Evolutionary conservation across 1,140 invertebrate species (phyloP).

Genomic region (Proctacanthus coquilletti): DNA sequence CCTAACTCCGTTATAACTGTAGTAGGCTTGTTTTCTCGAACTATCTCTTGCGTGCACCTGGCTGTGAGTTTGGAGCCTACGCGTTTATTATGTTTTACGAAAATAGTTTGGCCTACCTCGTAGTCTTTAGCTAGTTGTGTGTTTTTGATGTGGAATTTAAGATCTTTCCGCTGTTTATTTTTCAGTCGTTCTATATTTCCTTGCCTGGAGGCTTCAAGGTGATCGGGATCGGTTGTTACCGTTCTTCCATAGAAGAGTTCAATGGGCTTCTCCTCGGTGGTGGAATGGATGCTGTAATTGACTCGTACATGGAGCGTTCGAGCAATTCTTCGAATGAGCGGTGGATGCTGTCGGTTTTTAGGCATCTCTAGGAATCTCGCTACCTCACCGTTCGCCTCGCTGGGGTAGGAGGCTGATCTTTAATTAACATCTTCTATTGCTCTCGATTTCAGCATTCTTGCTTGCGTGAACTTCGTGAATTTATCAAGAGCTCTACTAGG

Average conservation of each 20-base stretch:
- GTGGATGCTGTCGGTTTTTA: slow-evolving; percentile 3
- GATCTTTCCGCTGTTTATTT: slow-evolving; percentile 4
- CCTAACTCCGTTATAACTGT: slow-evolving; percentile 1
- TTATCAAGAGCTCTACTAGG: slow-evolving; percentile 7
- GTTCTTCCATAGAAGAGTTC: slow-evolving; percentile 4
- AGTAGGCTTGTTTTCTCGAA: background rate
- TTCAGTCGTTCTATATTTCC: slow-evolving; percentile 3
- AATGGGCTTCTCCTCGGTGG: slow-evolving; percentile 4
- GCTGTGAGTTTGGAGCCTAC: slow-evolving; percentile 5
- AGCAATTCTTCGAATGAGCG: slow-evolving; percentile 4
- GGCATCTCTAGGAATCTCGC: slow-evolving; percentile 9
- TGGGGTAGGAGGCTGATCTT: slow-evolving; percentile 6
- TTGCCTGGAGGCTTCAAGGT: background rate
- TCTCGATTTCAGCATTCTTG: slow-evolving; percentile 1
- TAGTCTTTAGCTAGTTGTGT: background rate
- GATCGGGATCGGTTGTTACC: background rate
- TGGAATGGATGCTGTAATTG: slow-evolving; percentile 7
- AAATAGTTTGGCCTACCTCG: slow-evolving; percentile 4
- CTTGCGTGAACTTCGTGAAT: slow-evolving; percentile 7
- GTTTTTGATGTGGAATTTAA: slow-evolving; percentile 5
- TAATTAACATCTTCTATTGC: slow-evolving; percentile 6
- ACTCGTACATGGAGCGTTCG: slow-evolving; percentile 6
- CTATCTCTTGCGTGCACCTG: slow-evolving; percentile 6
- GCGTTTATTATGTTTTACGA: slow-evolving; percentile 4
- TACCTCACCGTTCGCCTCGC: slow-evolving; percentile 7